These are phyloP conservation scores for Frieseomelitta varia DNA, from an alignment of 1,140 invertebrate genomes.

Conservation along the genomic window DNA sequence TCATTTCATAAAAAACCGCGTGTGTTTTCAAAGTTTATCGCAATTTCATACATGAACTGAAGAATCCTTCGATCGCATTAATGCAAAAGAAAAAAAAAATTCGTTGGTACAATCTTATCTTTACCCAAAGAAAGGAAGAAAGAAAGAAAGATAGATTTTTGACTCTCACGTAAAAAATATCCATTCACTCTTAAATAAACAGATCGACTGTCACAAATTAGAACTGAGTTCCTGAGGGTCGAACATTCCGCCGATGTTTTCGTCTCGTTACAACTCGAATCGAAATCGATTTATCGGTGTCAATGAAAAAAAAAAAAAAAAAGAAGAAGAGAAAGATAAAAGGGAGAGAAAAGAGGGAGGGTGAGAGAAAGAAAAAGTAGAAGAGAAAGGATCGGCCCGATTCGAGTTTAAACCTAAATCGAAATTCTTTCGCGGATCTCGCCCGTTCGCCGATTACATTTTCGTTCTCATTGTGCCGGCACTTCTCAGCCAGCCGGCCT, in stretches of 20 bases:
- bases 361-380: not conserved
- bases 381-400: not conserved
- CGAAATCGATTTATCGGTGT: not conserved
- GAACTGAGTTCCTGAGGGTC: too few species aligned
- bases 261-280: not conserved
- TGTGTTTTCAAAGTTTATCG: too few species aligned
- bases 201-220: too few species aligned
- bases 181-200: too few species aligned
- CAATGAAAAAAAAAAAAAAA: not conserved
- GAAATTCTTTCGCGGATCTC: not conserved
- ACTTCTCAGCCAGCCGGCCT: not conserved
- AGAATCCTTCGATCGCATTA: too few species aligned
- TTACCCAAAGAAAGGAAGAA: not conserved
- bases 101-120: not conserved
- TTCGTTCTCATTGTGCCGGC: slow-evolving; percentile 8
- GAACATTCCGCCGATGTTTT: not conserved
- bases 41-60: too few species aligned
- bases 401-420: slow-evolving; percentile 8
- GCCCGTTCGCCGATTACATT: not conserved
- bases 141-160: not conserved
- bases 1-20: too few species aligned
- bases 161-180: not conserved
- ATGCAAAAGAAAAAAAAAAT: too few species aligned
- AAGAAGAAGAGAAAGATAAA: too few species aligned
- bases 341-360: not conserved